phyloP scores from a whole-genome alignment of 2,888 invertebrate species.

The Ectemnius lituratus region DNA sequence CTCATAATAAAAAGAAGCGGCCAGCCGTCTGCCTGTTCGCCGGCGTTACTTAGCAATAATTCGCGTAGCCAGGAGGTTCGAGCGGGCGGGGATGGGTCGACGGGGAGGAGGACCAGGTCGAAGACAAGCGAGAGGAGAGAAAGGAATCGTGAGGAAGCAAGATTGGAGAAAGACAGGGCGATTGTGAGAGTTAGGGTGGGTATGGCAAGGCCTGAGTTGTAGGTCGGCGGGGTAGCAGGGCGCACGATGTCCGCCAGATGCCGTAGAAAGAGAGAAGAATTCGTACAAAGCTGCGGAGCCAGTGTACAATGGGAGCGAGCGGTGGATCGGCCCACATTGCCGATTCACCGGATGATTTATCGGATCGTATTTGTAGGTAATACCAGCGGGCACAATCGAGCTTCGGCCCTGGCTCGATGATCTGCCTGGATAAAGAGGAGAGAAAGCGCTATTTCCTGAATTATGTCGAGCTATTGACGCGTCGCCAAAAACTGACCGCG shows the following conservation, averaged over 20 bases:
- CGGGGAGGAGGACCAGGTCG: neutral
- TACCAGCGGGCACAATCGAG: constrained; percentile 49
- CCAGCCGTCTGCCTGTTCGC: constrained; percentile 26
- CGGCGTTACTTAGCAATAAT: constrained; percentile 62
- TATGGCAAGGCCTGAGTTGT: neutral
- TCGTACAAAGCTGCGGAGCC: constrained; percentile 52
- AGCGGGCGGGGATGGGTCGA: neutral
- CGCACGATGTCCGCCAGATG: constrained; percentile 59
- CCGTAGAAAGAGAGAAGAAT: constrained; percentile 46
- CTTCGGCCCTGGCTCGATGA: constrained; percentile 30
- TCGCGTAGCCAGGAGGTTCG: constrained; percentile 32
- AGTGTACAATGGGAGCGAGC: constrained; percentile 45
- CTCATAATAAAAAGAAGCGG: constrained; percentile 57
- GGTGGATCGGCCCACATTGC: constrained; percentile 52
- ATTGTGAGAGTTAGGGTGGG: neutral
- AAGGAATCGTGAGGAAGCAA: neutral
- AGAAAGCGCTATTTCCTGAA: constrained; percentile 21
- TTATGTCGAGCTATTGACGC: constrained; percentile 39
- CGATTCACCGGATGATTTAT: constrained; percentile 64
- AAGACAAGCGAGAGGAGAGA: neutral
- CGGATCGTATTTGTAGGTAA: constrained; percentile 60
- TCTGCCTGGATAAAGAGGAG: constrained; percentile 32
- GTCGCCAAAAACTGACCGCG: constrained; percentile 36
- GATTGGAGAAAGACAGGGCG: neutral
- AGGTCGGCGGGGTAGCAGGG: constrained; percentile 21